Evolutionary conservation across 2,113 vertebrate genomes (phyloP).

Genomic region (Mellivora capensis): DNA sequence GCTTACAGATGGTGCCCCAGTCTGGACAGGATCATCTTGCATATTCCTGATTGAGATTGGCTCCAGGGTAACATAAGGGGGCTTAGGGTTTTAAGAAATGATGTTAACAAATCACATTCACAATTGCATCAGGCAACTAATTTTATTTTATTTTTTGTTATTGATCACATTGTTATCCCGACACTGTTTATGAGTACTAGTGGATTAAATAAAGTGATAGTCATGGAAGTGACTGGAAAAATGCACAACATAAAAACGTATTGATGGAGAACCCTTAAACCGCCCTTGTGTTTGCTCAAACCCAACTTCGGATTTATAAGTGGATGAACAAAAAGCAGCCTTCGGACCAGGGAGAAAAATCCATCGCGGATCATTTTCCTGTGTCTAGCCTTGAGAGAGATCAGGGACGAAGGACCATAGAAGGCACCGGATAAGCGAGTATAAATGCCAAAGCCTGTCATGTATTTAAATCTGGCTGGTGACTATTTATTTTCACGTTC

Average conservation of each 20-base stretch:
- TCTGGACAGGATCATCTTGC: background rate
- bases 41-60: background rate
- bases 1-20: background rate
- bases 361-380: background rate
- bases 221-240: background rate
- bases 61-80: background rate
- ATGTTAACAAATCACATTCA: background rate
- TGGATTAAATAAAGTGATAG: background rate
- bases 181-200: background rate
- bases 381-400: constrained; percentile 13
- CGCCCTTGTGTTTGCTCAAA: constrained; percentile 5
- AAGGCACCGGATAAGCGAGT: background rate
- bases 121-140: background rate
- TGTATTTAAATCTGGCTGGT: constrained; percentile 56
- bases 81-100: background rate
- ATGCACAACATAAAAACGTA: background rate
- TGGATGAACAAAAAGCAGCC: constrained; percentile 12
- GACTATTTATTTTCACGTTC: constrained; percentile 68
- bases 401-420: background rate
- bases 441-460: constrained; percentile 45
- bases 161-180: background rate
- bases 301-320: constrained; percentile 29
- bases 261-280: background rate
- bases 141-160: background rate
- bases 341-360: background rate